Conservation (phyloP, 2,888 invertebrate species). For the Leptinotarsa rubiginosa region DNA sequence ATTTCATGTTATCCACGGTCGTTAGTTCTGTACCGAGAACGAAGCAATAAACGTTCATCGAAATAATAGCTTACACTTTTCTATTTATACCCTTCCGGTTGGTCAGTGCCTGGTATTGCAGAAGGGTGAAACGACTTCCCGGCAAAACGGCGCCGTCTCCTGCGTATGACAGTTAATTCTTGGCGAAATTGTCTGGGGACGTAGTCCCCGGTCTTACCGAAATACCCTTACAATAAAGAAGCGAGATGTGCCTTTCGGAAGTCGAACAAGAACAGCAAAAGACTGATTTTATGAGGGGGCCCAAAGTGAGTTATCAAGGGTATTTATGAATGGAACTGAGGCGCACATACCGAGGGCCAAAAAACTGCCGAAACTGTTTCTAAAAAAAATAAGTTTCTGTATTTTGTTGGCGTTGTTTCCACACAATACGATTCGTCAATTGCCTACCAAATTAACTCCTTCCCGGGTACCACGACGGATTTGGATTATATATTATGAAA, state of each 20-base stretch:
- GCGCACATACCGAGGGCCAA: too few relatives aligned
- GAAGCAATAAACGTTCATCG: not conserved
- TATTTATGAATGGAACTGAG: too few relatives aligned
- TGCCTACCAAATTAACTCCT: too few relatives aligned
- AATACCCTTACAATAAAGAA: conserved; percentile 2
- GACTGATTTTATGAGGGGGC: too few relatives aligned
- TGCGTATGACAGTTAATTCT: conserved; percentile 7
- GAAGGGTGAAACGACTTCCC: conserved; percentile 24
- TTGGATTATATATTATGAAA: too few relatives aligned
- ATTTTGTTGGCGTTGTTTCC: too few relatives aligned
- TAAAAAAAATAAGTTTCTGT: too few relatives aligned
- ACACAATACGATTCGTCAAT: too few relatives aligned
- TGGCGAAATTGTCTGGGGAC: not conserved
- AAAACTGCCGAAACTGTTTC: too few relatives aligned
- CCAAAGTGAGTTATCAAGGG: too few relatives aligned
- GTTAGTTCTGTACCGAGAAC: not conserved
- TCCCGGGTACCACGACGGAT: too few relatives aligned
- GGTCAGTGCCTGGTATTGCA: conserved; percentile 32
- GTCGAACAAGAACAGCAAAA: not conserved
- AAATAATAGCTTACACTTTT: conserved; percentile 20
- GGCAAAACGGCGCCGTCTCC: not conserved
- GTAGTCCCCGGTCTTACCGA: not conserved
- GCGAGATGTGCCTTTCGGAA: not conserved
- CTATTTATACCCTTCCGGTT: conserved; percentile 39
- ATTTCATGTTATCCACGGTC: not conserved